Base-by-base conservation (phyloP, 1,140 invertebrate genomes). In the Wiebesia pumilae region DNA sequence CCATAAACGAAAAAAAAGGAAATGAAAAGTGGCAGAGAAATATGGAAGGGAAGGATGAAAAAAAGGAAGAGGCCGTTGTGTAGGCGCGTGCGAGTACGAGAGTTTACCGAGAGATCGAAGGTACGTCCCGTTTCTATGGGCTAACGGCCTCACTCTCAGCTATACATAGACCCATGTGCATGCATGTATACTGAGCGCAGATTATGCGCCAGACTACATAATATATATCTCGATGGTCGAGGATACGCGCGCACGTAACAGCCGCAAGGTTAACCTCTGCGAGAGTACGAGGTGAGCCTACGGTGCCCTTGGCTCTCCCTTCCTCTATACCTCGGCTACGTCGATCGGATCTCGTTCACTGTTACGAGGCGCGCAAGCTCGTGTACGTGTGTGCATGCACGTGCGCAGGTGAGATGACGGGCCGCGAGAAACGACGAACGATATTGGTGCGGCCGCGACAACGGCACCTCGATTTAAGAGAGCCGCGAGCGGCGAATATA, bases 291-390 rank as follows among this genome's bases (percentile, higher is more conserved):
- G 91, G 89, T 90, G 90, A 91, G 87, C 89, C 35, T 16, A 6
- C 19, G 88, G 89, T 88, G 88, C 89, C 90, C 89, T 90, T 91
- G 90, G 90, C 89, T 89, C 78, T 38, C 65, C 35, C 33, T n/a
- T 40, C 65, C 69, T 65, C 83, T 27, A 6, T 3, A 21, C 3
- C 58, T 4, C 24, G 2, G 2, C 24, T 27, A 21, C 58, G 58
- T 62, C 90, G 92, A 91, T 91, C 88, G 81, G 88, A 92, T 92
- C 91, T 92, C 87, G 88, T 90, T 90, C 90, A 90, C 90, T 88
- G 90, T 88, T 89, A 89, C 85, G 81, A 85, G 77, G 47, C 43
- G 27, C 77, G 1, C 47, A 30, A 24, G 75, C 43, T 16, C 14
- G 51, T 54, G 51, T 54, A n/a, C 3, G 24, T n/a, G 3, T 51